phyloP scores from a whole-genome alignment of 2,113 vertebrate species.

The Serilophus lunatus region DNA sequence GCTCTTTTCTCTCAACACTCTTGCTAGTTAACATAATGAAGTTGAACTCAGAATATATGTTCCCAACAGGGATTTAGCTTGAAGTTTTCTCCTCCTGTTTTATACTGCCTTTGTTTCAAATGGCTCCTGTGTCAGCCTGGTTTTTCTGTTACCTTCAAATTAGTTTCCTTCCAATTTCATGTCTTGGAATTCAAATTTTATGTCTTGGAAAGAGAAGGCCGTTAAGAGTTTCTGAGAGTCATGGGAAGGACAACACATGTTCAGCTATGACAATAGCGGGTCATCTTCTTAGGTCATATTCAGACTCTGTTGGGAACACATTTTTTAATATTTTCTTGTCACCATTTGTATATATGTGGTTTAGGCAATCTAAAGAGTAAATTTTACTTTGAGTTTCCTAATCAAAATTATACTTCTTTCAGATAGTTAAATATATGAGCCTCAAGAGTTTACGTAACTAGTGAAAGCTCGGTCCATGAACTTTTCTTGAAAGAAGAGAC shows the following conservation, averaged over 20 bases:
- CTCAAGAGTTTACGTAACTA: neutral
- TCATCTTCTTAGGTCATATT: neutral
- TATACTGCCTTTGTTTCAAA: neutral
- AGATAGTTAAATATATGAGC: neutral
- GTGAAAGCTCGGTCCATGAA: neutral
- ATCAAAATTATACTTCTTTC: neutral
- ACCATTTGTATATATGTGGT: neutral
- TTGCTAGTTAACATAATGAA: neutral
- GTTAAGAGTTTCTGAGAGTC: neutral
- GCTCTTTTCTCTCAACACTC: neutral
- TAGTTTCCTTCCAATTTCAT: neutral
- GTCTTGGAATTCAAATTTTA: neutral
- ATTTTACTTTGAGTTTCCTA: neutral
- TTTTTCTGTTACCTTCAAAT: neutral
- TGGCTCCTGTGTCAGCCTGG: rapidly evolving
- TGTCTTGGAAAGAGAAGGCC: neutral
- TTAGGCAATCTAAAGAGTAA: neutral
- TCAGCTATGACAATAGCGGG: neutral
- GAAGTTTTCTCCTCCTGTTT: neutral
- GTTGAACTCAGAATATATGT: neutral
- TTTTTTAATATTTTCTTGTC: neutral
- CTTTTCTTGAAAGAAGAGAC: neutral
- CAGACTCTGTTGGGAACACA: neutral
- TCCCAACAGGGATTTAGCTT: neutral
- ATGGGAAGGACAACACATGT: neutral